Evolutionary conservation across 2,113 vertebrate genomes (phyloP).

Genomic region (Oryzias javanicus): DNA sequence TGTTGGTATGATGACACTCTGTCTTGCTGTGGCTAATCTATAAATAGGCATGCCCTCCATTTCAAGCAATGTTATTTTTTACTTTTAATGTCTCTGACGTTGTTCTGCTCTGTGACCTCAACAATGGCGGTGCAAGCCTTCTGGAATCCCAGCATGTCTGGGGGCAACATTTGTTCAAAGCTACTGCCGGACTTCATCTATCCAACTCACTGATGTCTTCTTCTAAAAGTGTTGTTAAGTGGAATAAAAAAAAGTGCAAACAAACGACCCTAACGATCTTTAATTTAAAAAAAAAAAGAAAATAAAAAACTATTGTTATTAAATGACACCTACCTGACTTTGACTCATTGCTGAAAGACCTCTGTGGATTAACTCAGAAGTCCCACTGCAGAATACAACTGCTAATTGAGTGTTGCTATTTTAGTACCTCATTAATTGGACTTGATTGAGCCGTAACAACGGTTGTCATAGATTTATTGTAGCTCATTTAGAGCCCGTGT

Average conservation of each 20-base stretch:
- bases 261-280: slow-evolving; percentile 12
- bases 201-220: not conserved
- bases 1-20: not conserved
- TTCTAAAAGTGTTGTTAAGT: not conserved
- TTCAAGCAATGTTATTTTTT: slow-evolving; percentile 46
- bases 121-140: slow-evolving; percentile 18
- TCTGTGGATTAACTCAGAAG: slow-evolving; percentile 31
- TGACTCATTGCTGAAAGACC: slow-evolving; percentile 34
- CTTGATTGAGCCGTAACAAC: slow-evolving; percentile 34
- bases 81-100: slow-evolving; percentile 23
- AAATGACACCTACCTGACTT: slow-evolving; percentile 37
- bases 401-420: slow-evolving; percentile 55
- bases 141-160: slow-evolving; percentile 24
- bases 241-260: not conserved
- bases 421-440: slow-evolving; percentile 47
- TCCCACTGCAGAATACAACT: slow-evolving; percentile 29
- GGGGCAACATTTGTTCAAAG: not conserved
- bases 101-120: slow-evolving; percentile 17
- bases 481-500: slow-evolving; percentile 29
- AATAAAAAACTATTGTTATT: slow-evolving; percentile 18
- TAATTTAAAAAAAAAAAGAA: not conserved
- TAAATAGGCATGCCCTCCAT: slow-evolving; percentile 21
- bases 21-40: not conserved
- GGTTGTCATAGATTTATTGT: slow-evolving; percentile 27
- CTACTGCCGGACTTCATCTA: not conserved